phyloP scores from a whole-genome alignment of 2,888 invertebrate genomes.

The Drosophila cracens region DNA sequence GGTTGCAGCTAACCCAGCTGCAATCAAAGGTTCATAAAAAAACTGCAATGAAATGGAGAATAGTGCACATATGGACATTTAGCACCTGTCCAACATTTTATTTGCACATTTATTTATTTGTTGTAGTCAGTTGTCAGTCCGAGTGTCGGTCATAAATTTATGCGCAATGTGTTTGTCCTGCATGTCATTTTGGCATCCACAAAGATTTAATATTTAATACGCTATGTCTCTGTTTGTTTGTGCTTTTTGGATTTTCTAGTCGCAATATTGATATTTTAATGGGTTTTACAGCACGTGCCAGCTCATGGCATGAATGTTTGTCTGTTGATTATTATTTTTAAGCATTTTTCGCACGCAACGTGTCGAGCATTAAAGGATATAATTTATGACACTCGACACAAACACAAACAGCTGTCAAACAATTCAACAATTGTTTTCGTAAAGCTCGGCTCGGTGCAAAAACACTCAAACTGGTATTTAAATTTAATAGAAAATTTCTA shows the following conservation, averaged over 20 bases:
- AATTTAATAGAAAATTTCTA: neutral
- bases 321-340: slow-evolving; percentile 55
- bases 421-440: slow-evolving; percentile 19
- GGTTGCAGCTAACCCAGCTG: slow-evolving; percentile 8
- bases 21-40: neutral
- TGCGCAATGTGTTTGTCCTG: slow-evolving; percentile 70
- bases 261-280: slow-evolving; percentile 65
- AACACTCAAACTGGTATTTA: neutral
- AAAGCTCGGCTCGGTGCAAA: neutral
- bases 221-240: slow-evolving; percentile 20
- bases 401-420: slow-evolving; percentile 60
- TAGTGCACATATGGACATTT: neutral
- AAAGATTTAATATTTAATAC: slow-evolving; percentile 72
- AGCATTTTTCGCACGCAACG: slow-evolving; percentile 35
- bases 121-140: slow-evolving; percentile 14
- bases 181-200: slow-evolving; percentile 73
- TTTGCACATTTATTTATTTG: slow-evolving; percentile 51
- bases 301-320: slow-evolving; percentile 49
- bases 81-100: slow-evolving; percentile 20
- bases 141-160: slow-evolving; percentile 63
- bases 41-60: slow-evolving; percentile 8
- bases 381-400: slow-evolving; percentile 52
- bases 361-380: slow-evolving; percentile 38
- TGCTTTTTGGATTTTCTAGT: slow-evolving; percentile 35
- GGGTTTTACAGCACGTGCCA: slow-evolving; percentile 76